These are phyloP conservation scores for Dreissena polymorpha DNA, from an alignment of 1,140 invertebrate genomes.

Conservation along the genomic window DNA sequence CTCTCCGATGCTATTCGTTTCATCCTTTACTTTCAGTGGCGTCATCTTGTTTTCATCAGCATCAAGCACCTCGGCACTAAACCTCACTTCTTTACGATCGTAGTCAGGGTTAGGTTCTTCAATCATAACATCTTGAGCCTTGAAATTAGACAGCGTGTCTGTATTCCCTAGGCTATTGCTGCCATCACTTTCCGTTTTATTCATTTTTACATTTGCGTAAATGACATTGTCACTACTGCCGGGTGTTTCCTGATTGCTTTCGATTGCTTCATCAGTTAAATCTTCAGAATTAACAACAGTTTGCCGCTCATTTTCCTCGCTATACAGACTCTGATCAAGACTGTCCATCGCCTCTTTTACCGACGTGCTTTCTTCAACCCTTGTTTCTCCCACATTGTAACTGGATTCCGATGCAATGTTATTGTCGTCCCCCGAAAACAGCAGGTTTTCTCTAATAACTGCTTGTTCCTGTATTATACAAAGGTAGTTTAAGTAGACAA, in stretches of 20 bases:
- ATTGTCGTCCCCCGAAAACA: background rate
- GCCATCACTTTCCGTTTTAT: slow-evolving; percentile 11
- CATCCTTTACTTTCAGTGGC: slow-evolving; percentile 47
- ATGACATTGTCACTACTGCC: background rate
- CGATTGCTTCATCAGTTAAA: background rate
- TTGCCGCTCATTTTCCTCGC: background rate
- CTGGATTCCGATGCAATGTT: background rate
- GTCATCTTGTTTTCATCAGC: slow-evolving; percentile 55
- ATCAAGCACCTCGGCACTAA: slow-evolving; percentile 51
- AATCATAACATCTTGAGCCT: background rate
- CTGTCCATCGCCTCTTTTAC: slow-evolving; percentile 25
- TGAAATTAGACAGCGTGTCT: background rate
- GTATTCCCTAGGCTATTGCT: background rate
- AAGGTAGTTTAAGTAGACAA: background rate
- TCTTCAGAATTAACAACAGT: background rate
- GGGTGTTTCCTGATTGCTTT: background rate
- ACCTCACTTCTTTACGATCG: slow-evolving; percentile 53
- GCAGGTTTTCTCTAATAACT: background rate
- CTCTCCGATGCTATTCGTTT: slow-evolving; percentile 5
- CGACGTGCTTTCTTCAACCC: background rate
- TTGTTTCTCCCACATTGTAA: background rate
- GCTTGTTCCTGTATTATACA: background rate
- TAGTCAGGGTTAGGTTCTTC: slow-evolving; percentile 61
- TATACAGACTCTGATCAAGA: slow-evolving; percentile 16
- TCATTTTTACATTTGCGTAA: background rate